A percentile compares a stretch with the other conserved stretches of the same genome.
phyloP scores from a whole-genome alignment of 2,113 vertebrate species.

The Scophthalmus maximus region DNA sequence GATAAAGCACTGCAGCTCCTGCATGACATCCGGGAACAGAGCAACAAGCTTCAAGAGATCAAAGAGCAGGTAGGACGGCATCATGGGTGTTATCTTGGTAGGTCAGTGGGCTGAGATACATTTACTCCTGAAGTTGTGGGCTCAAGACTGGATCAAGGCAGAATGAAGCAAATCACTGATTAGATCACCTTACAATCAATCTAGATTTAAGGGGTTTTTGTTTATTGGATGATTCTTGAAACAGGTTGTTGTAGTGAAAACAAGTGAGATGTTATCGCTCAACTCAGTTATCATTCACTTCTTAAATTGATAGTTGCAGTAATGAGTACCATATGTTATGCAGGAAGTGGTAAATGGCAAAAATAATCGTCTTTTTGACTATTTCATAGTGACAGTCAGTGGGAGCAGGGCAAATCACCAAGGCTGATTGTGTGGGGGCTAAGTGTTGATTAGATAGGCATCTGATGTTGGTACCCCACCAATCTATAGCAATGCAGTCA shows the following conservation, averaged over 20 bases:
- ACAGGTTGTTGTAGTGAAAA: neutral
- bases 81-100: neutral
- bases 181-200: neutral
- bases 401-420: slow-evolving; percentile 35
- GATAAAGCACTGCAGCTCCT: slow-evolving; percentile 98
- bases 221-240: neutral
- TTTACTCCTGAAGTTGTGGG: neutral
- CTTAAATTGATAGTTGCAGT: neutral
- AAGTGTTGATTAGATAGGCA: slow-evolving; percentile 52
- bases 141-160: neutral
- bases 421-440: slow-evolving; percentile 29
- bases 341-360: neutral
- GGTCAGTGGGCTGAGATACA: slow-evolving; percentile 1
- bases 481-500: slow-evolving; percentile 3
- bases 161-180: neutral
- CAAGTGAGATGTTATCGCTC: neutral
- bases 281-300: neutral
- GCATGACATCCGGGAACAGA: slow-evolving; percentile 97
- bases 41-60: slow-evolving; percentile 98
- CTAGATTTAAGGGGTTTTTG: neutral
- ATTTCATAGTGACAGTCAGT: slow-evolving; percentile 3
- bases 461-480: slow-evolving; percentile 8
- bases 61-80: slow-evolving; percentile 92
- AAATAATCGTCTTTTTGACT: neutral
- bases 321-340: neutral